These are phyloP conservation scores for Poeciliopsis infans DNA, from an alignment of 2,797 vertebrate species.

Conservation along the genomic window DNA sequence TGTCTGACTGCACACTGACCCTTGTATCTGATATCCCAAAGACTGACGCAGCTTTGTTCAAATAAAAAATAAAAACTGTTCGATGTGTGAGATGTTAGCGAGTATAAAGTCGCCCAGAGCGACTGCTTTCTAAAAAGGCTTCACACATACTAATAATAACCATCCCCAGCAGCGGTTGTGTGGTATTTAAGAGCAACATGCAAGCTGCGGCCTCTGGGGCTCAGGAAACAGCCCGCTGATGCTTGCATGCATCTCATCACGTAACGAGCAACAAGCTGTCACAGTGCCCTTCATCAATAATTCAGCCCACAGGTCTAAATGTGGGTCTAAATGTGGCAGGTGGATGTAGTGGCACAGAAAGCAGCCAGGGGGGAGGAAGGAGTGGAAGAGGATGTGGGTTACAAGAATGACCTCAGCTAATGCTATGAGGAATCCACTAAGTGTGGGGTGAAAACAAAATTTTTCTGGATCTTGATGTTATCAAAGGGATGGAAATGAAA, in stretches of 20 bases:
- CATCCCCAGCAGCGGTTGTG: background rate
- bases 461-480: slow-evolving; percentile 11
- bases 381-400: slow-evolving; percentile 7
- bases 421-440: background rate
- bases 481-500: slow-evolving; percentile 10
- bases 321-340: slow-evolving; percentile 49
- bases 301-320: slow-evolving; percentile 68
- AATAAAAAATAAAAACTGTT: background rate
- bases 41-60: background rate
- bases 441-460: background rate
- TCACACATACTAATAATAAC: background rate
- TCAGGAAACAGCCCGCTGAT: slow-evolving; percentile 2
- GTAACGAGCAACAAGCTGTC: slow-evolving; percentile 38
- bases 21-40: slow-evolving; percentile 25
- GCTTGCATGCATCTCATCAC: slow-evolving; percentile 8
- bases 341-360: slow-evolving; percentile 35
- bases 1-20: slow-evolving; percentile 2
- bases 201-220: background rate
- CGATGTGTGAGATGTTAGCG: background rate
- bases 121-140: background rate
- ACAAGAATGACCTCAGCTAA: slow-evolving; percentile 37
- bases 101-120: background rate
- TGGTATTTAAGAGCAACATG: background rate
- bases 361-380: slow-evolving; percentile 1
- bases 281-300: slow-evolving; percentile 73